Conservation (phyloP, 2,888 invertebrate genomes). For the Podabrus alpinus region DNA sequence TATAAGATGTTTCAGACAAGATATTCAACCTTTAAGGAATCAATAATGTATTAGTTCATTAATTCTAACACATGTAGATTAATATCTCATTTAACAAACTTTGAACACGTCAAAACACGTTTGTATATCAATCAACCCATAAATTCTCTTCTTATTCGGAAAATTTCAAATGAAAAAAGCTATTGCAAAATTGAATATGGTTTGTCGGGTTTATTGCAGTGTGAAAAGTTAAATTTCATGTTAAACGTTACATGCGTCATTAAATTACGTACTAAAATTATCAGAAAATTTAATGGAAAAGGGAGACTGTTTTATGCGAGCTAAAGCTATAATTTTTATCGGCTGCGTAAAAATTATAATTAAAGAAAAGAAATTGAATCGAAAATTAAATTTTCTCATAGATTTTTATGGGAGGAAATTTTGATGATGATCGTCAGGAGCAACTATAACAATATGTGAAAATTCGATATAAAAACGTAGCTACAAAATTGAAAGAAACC, state of each 20-base stretch:
- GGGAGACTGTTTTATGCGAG: conserved; percentile 24
- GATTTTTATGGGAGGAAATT: background rate
- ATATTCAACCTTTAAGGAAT: background rate
- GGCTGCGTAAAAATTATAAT: background rate
- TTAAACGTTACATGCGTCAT: conserved; percentile 27
- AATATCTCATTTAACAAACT: background rate
- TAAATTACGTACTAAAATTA: conserved; percentile 29
- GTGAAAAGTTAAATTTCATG: conserved; percentile 20
- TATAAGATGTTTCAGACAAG: background rate
- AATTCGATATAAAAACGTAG: background rate
- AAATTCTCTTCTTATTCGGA: background rate
- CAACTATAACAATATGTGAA: background rate
- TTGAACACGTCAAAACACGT: background rate
- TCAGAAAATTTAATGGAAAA: conserved; percentile 27
- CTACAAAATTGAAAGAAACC: background rate
- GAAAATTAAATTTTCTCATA: background rate
- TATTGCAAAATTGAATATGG: conserved; percentile 10
- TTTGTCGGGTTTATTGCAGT: conserved; percentile 9
- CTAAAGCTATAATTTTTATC: conserved; percentile 26
- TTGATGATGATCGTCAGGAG: background rate
- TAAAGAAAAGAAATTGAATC: background rate
- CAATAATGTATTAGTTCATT: background rate
- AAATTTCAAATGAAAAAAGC: background rate
- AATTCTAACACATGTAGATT: background rate
- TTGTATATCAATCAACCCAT: background rate